Evolutionary conservation across 2,113 vertebrate species (phyloP).

Genomic region (Dissostichus mawsoni): DNA sequence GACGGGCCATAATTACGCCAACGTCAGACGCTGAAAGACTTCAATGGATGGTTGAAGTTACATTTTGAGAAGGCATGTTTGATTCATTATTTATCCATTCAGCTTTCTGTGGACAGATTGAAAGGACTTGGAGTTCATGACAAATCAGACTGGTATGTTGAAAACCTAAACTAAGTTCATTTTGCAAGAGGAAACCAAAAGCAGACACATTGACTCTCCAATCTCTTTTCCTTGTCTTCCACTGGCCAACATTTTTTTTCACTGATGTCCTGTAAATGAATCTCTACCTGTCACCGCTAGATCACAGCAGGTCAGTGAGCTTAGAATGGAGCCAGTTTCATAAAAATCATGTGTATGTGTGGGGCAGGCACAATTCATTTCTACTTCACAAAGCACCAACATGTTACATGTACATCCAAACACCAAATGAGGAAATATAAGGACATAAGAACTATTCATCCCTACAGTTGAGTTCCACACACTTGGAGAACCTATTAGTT

Average conservation of each 20-base stretch:
- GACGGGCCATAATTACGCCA: conserved; percentile 9
- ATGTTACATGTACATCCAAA: too few relatives aligned
- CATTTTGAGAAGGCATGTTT: conserved; percentile 35
- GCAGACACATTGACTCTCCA: conserved; percentile 10
- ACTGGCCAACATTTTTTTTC: not conserved
- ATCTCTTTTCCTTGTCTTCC: conserved; percentile 16
- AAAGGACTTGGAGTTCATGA: conserved; percentile 50
- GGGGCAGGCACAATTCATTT: too few relatives aligned
- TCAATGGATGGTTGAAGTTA: conserved; percentile 13
- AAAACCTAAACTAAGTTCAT: conserved; percentile 46
- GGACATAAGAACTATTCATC: too few relatives aligned
- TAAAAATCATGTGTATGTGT: too few relatives aligned
- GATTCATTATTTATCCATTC: conserved; percentile 53
- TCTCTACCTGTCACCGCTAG: not conserved
- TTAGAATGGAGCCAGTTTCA: not conserved
- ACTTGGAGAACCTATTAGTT: too few relatives aligned
- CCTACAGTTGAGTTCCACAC: too few relatives aligned
- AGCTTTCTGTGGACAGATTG: conserved; percentile 33
- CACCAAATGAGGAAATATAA: too few relatives aligned
- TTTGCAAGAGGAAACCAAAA: conserved; percentile 36
- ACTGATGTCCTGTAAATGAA: not conserved
- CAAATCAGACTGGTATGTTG: conserved; percentile 52
- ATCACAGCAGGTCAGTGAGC: conserved; percentile 6
- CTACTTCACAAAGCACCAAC: too few relatives aligned
- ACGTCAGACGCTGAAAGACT: conserved; percentile 1